A percentile compares a stretch with the other conserved stretches of the same genome.
phyloP scores from a whole-genome alignment of 2,797 vertebrate species.

The Sylvia borin region DNA sequence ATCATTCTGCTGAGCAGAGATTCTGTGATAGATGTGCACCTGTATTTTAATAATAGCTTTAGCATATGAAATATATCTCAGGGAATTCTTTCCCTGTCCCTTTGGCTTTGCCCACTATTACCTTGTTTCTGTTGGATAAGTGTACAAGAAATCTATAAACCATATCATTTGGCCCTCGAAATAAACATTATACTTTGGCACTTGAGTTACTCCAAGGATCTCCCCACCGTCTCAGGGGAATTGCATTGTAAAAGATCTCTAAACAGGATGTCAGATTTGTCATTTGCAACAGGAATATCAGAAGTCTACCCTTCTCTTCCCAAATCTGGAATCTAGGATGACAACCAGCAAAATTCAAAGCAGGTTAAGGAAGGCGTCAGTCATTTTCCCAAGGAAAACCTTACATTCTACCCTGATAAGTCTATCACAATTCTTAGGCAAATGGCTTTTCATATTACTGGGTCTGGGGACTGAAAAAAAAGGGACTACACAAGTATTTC shows the following conservation, averaged over 20 bases:
- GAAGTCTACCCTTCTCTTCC: not conserved
- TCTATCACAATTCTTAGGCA: not conserved
- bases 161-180: not conserved
- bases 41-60: not conserved
- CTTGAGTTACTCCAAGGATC: not conserved
- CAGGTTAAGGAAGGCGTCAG: not conserved
- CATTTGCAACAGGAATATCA: not conserved
- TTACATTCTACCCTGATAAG: not conserved
- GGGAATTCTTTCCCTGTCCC: not conserved
- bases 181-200: not conserved
- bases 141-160: not conserved
- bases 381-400: not conserved
- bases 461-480: not conserved
- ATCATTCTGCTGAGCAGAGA: not conserved
- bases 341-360: not conserved
- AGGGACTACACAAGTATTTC: not conserved
- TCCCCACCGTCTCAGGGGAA: not conserved
- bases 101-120: not conserved
- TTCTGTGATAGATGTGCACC: not conserved
- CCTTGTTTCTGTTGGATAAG: not conserved
- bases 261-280: not conserved
- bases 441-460: not conserved
- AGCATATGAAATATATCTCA: not conserved
- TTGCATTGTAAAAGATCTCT: not conserved
- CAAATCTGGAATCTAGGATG: not conserved